Base-by-base conservation (phyloP, 1,140 invertebrate species). In the Hycleus phaleratus region DNA sequence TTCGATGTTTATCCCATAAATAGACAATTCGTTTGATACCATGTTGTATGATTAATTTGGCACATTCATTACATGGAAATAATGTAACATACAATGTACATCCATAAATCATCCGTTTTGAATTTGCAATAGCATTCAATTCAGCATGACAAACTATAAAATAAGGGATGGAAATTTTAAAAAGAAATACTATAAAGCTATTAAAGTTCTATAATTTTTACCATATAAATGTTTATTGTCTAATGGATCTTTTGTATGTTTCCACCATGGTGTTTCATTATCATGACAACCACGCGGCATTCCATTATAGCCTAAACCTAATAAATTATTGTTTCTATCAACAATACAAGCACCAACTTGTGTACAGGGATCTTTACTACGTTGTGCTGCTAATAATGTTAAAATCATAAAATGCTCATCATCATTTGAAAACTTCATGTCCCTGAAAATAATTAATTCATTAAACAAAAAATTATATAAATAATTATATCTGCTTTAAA, bases 291-390 rank as follows among this genome's bases (percentile, higher is more conserved):
- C 90, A 56, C 72, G 79, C 0, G 95, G 95, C 85, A 97, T 92
- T 11, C 95, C 95, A 82, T 98, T 98, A 67, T 98, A 98, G 46
- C 95, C 96, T 56, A 95, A 81, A 38, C 90, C 91, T 56, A 98
- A 87, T 64, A 98, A 91, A 73, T 84, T 87, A n/a, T 95, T 93
- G 0, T 93, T 84, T 40, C 82, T 67, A 70, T 95, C 91, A 2
- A 96, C 90, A 63, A 97, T 87, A 74, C 92, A 95, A 10, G 93
- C 92, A 4, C 95, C 95, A 46, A 97, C 94, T 81, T 97, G 93
- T 4, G 86, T 90, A 50, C 73, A 76, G 0, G 95, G 95, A 82
- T 98, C 95, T 79, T 98, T 98, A 67, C 92, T 95, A 57, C 95
- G 79, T 77, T 91, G 86, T 2, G 94, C 87, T 11, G 89, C 82